Percentiles rank a stretch among this genome's conserved stretches.
Conservation (phyloP, 2,888 invertebrate species). For the Apantesis nais region DNA sequence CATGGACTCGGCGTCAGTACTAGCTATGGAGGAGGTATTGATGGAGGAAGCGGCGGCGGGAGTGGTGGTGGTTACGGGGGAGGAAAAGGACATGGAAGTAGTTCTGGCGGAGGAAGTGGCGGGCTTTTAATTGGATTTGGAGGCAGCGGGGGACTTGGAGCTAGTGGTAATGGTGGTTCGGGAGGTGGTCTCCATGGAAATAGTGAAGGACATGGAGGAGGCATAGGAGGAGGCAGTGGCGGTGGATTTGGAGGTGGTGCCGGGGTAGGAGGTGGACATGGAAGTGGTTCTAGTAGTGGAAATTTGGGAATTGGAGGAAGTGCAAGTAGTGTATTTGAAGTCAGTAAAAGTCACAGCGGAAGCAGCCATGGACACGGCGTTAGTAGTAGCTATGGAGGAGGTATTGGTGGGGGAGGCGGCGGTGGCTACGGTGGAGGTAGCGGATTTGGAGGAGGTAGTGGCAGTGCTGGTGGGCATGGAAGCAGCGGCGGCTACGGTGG, state of each 20-base stretch:
- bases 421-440: slow-evolving; percentile 24
- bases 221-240: slow-evolving; percentile 26
- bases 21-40: slow-evolving; percentile 20
- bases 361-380: slow-evolving; percentile 21
- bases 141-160: slow-evolving; percentile 39
- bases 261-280: slow-evolving; percentile 20
- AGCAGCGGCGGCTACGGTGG: slow-evolving; percentile 43
- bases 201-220: slow-evolving; percentile 31
- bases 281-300: slow-evolving; percentile 19
- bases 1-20: slow-evolving; percentile 28
- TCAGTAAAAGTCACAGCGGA: slow-evolving; percentile 21
- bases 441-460: slow-evolving; percentile 38
- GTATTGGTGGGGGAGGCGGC: slow-evolving; percentile 33
- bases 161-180: slow-evolving; percentile 51
- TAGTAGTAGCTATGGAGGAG: slow-evolving; percentile 24
- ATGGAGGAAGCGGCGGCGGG: slow-evolving; percentile 36
- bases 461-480: slow-evolving; percentile 44
- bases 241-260: slow-evolving; percentile 34
- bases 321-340: slow-evolving; percentile 35
- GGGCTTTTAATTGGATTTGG: slow-evolving; percentile 4
- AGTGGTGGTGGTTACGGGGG: slow-evolving; percentile 23
- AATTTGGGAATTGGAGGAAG: slow-evolving; percentile 42
- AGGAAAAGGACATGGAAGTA: slow-evolving; percentile 20
- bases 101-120: slow-evolving; percentile 42
- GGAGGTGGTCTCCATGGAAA: slow-evolving; percentile 19